Evolutionary conservation across 2,888 invertebrate species (phyloP).

Genomic region (Drosophila acutilabella): DNA sequence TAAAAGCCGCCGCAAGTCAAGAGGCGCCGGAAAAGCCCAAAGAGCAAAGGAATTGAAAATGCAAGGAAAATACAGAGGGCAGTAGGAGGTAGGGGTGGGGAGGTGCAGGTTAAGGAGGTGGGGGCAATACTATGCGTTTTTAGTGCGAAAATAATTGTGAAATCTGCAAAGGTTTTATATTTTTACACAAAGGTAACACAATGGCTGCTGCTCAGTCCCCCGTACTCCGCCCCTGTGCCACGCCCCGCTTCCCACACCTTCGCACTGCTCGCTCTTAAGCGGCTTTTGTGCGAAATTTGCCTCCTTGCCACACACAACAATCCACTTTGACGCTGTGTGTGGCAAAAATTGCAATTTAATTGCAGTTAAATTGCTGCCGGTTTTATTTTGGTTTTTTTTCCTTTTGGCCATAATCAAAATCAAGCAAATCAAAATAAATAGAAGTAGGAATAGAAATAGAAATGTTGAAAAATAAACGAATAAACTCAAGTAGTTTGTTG

Average conservation of each 20-base stretch:
- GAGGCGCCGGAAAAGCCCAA: slow-evolving; percentile 52
- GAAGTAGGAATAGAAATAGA: slow-evolving; percentile 6
- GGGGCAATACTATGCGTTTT: slow-evolving; percentile 44
- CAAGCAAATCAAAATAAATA: slow-evolving; percentile 41
- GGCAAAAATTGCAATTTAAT: slow-evolving; percentile 78
- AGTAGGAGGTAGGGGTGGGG: neutral
- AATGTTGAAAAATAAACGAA: slow-evolving; percentile 8
- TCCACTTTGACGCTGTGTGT: slow-evolving; percentile 51
- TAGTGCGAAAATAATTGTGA: slow-evolving; percentile 79
- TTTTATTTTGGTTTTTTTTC: slow-evolving; percentile 46
- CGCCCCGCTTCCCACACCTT: neutral
- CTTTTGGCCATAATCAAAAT: slow-evolving; percentile 54
- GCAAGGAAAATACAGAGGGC: neutral
- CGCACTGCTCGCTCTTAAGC: slow-evolving; percentile 9
- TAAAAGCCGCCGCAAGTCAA: slow-evolving; percentile 66
- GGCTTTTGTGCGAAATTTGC: slow-evolving; percentile 60
- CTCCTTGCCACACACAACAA: slow-evolving; percentile 33
- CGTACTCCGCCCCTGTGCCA: slow-evolving; percentile 1
- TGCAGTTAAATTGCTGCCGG: slow-evolving; percentile 81
- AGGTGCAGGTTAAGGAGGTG: too few relatives aligned
- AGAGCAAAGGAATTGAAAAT: slow-evolving; percentile 22
- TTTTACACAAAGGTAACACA: slow-evolving; percentile 67
- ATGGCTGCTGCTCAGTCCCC: slow-evolving; percentile 11
- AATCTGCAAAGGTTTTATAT: slow-evolving; percentile 57
- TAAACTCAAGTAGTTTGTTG: slow-evolving; percentile 46